Evolutionary conservation across 2,113 vertebrate genomes (phyloP).

Genomic region (Sprattus sprattus): DNA sequence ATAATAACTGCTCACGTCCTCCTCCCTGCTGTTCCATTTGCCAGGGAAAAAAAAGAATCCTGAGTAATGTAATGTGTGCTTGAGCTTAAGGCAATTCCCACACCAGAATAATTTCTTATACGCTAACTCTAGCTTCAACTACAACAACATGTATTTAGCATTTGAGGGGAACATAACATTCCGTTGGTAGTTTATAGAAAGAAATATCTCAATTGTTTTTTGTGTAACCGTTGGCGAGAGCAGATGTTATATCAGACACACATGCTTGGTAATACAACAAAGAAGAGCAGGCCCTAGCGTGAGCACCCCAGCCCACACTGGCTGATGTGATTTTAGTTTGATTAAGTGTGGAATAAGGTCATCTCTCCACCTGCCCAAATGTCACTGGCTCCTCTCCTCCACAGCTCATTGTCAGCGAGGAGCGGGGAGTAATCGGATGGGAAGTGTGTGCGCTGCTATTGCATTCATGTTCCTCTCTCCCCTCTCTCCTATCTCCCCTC

Average conservation of each 20-base stretch:
- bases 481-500: background rate
- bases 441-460: background rate
- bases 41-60: conserved; percentile 31
- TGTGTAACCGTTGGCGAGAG: background rate
- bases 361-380: conserved; percentile 43
- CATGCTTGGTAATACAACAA: background rate
- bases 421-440: background rate
- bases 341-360: conserved; percentile 58
- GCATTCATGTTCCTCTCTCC: background rate
- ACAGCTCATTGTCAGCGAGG: conserved; percentile 25
- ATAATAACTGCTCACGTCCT: conserved; percentile 61
- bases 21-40: conserved; percentile 43
- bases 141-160: background rate
- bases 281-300: background rate
- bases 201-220: background rate
- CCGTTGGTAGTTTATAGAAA: background rate
- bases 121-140: background rate
- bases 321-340: conserved; percentile 56
- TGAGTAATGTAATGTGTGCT: background rate
- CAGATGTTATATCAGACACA: background rate
- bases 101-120: background rate
- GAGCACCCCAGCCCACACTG: conserved; percentile 29
- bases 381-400: conserved; percentile 34
- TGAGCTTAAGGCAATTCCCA: background rate
- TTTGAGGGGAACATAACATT: background rate